Base-by-base conservation (phyloP, 2,888 invertebrate species). In the Acleris literana region DNA sequence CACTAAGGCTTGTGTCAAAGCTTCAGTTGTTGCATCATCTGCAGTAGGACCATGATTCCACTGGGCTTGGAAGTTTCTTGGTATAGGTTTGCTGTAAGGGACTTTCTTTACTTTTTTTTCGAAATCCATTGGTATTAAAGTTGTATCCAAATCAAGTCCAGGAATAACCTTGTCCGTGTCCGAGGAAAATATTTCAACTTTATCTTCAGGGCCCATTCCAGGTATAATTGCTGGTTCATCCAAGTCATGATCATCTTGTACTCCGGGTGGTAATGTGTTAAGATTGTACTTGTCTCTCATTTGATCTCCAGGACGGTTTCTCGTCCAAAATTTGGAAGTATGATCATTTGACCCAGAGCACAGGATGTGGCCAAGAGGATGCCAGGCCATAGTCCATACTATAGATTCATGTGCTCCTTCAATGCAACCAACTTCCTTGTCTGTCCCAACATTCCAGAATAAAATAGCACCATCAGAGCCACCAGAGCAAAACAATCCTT, bases 291-390 rank as follows among this genome's bases (percentile, higher is more conserved):
- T 98, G 86, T 99, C 99, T 81, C 99, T 95, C 98, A 99, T 99
- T 66, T 96, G 94, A 92, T 99, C 99, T 20, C 99, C 99, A 0
- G 99, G 99, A 56, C 99, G 95, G 90, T 99, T 99, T 70, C 99
- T 93, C 2, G 99, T 99, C 99, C 99, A 99, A 92, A 99, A 99
- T 91, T 99, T 99, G 25, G 96, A 97, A 29, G 99, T 98, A 81
- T 99, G 99, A 90, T 99, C 99, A 90, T 99, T 99, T n/a, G 99
- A 99, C 0, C 99, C 99, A 3, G 99, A 99, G 81, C 99, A 99
- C 43, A 99, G 93, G 77, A 99, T 99, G 81, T 99, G 99, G 1
- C 99, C 99, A 18, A 99, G 93, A 0, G 99, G 99, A 93, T 99
- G 99, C 99, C 99, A 99, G 39, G 99, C 98, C 82, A 99, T 93